phyloP scores from a whole-genome alignment of 1,140 invertebrate genomes.

The Drosophila prosaltans region DNA sequence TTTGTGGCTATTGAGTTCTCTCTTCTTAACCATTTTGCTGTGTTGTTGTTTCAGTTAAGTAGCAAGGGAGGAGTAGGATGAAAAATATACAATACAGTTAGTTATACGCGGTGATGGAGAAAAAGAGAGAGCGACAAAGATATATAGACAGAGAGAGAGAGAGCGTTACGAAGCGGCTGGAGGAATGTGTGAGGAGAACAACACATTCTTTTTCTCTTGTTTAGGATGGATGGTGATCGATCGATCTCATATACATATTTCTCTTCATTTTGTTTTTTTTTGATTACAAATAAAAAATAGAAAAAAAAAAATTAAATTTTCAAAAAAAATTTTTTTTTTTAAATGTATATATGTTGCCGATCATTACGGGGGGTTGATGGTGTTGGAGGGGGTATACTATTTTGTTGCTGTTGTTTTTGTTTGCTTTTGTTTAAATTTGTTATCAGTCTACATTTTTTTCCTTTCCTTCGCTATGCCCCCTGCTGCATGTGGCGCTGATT shows the following conservation, averaged over 20 bases:
- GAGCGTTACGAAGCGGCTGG: conserved; percentile 5
- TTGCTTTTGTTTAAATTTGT: conserved; percentile 57
- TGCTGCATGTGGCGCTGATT: conserved; percentile 65
- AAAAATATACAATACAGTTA: conserved; percentile 10
- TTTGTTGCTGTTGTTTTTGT: conserved; percentile 35
- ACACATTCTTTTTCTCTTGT: neutral
- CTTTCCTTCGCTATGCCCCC: conserved; percentile 53
- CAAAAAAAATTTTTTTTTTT: neutral
- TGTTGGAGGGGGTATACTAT: conserved; percentile 5
- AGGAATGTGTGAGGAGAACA: conserved; percentile 4
- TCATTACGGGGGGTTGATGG: conserved; percentile 19
- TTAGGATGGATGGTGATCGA: conserved; percentile 5
- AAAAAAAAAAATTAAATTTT: conserved; percentile 2
- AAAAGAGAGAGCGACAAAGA: neutral
- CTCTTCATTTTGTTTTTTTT: conserved; percentile 17
- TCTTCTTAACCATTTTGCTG: conserved; percentile 55
- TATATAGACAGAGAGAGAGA: neutral
- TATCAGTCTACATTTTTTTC: conserved; percentile 71
- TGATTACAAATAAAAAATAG: conserved; percentile 8
- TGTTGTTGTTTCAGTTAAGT: conserved; percentile 13
- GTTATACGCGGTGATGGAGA: neutral
- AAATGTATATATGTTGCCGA: conserved; percentile 7
- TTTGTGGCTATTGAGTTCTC: conserved; percentile 21
- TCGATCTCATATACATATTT: conserved; percentile 1
- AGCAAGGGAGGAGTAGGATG: conserved; percentile 2